These are phyloP conservation scores for Acanthaster planci DNA, from an alignment of 35 echinoderm and acorn worm species.

Conservation along the genomic window DNA sequence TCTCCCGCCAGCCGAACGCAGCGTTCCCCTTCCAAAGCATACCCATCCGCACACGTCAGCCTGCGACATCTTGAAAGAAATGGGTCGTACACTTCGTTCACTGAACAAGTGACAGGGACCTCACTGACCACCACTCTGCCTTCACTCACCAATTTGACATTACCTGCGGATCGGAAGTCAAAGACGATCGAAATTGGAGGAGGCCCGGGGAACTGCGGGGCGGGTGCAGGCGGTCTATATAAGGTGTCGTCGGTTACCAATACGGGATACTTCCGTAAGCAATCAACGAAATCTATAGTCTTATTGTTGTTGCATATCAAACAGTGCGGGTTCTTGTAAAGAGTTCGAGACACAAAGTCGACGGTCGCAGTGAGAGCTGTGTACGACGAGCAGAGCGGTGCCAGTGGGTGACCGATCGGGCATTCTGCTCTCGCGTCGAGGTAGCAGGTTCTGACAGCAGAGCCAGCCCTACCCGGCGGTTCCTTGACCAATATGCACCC, in stretches of 20 bases:
- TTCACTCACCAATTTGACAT: not conserved
- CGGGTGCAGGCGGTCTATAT: not conserved
- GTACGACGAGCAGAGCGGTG: not conserved
- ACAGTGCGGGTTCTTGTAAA: slow-evolving; percentile 11
- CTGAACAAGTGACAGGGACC: not conserved
- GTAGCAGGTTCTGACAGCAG: too few relatives aligned
- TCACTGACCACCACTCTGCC: not conserved
- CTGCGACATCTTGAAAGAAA: not conserved
- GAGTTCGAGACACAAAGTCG: not conserved
- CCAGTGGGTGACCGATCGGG: not conserved
- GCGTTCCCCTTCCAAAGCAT: not conserved
- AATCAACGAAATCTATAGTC: too few relatives aligned
- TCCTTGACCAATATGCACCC: too few relatives aligned
- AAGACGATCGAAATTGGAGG: slow-evolving; percentile 9
- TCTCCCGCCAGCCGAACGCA: not conserved
- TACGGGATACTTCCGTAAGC: too few relatives aligned
- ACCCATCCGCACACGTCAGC: slow-evolving; percentile 19
- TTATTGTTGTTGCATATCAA: not conserved
- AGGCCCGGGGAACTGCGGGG: not conserved
- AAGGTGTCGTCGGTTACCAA: too few relatives aligned
- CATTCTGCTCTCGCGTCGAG: too few relatives aligned
- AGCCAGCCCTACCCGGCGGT: too few relatives aligned
- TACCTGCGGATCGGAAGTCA: slow-evolving; percentile 34
- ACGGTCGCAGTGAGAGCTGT: not conserved
- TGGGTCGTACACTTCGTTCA: slow-evolving; percentile 28